Percentiles rank a stretch among this genome's conserved stretches.
These are phyloP conservation scores for Callimorpha dominula DNA, from an alignment of 2,888 invertebrate species.

Conservation along the genomic window DNA sequence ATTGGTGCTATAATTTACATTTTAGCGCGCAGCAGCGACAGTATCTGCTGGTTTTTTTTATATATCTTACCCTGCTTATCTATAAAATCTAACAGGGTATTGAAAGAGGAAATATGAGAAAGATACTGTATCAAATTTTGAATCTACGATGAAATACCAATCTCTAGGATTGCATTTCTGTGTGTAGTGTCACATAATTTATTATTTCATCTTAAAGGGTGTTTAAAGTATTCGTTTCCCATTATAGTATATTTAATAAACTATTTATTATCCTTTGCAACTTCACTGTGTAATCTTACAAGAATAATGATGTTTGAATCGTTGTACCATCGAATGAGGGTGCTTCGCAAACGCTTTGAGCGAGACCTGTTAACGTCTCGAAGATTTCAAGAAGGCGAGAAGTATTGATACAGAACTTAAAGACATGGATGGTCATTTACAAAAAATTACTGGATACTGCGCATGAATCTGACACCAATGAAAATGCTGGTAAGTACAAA, in stretches of 20 bases:
- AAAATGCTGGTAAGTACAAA: slow-evolving; percentile 9
- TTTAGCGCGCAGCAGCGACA: no score
- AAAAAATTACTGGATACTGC: slow-evolving; percentile 5
- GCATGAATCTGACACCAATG: slow-evolving; percentile 4
- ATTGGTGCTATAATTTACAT: no score
- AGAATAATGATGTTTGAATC: slow-evolving; percentile 22
- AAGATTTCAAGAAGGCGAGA: slow-evolving; percentile 15
- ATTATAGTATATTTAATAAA: background rate
- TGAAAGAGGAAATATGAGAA: no score
- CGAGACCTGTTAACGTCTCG: slow-evolving; percentile 9
- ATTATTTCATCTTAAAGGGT: no score
- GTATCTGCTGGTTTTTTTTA: no score
- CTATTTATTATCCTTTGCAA: background rate
- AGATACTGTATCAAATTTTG: no score
- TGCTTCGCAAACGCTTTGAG: slow-evolving; percentile 12
- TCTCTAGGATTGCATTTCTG: no score
- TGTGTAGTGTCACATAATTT: no score
- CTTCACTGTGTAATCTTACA: slow-evolving; percentile 6
- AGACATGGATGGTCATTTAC: slow-evolving; percentile 2
- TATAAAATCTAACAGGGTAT: no score
- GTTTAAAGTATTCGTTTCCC: no score
- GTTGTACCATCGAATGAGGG: slow-evolving; percentile 13
- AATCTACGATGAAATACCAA: no score
- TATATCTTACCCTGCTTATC: no score
- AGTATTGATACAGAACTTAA: slow-evolving; percentile 12